Base-by-base conservation (phyloP, 2,797 vertebrate genomes). In the Macropus fuliginosus region DNA sequence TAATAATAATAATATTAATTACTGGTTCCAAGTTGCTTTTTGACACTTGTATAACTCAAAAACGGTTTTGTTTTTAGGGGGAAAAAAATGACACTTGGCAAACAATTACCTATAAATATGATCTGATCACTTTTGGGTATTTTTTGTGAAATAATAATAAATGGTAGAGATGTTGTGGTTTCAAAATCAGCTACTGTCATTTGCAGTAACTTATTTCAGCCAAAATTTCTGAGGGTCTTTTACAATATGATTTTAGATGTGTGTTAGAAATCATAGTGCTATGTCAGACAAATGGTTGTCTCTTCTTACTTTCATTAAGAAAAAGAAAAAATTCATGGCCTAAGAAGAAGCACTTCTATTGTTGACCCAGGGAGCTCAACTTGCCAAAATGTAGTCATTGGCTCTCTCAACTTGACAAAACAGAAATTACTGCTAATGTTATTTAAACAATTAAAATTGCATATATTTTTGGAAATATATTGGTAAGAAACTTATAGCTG, bases 81-180 rank as follows among this genome's bases (percentile, higher is more conserved):
- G 9, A 24, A 66, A 56, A 56, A 95, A 92, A 97, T 98, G 97
- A 97, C 97, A 95, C 98, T 97, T 90, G 94, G 97, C 98, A 98
- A 97, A 96, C 97, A 98, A 96, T 97, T 97, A 98, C 96, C 95
- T 98, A 97, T 97, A 54, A 98, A 98, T 97, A 98, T 97, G 97
- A 97, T 97, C 97, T 98, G 97, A 98, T 97, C 97, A 97, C 93
- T 97, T 98, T 55, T 97, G 98, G 98, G 96, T 98, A 98, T 98
- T 98, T 98, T 98, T 98, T 98, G 98, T 98, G 98, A 97, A 98
- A 98, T 98, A 98, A 87, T 50, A 87, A 98, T 98, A 98, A 98
- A 98, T 98, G 95, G 97, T 98, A 98, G 98, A 98, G 93, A 98
- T 98, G 96, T 97, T 97, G 95, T 98, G 97, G 96, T 98, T 98